These are phyloP conservation scores for Poeciliopsis infans DNA, from an alignment of 2,797 vertebrate genomes.

Conservation along the genomic window DNA sequence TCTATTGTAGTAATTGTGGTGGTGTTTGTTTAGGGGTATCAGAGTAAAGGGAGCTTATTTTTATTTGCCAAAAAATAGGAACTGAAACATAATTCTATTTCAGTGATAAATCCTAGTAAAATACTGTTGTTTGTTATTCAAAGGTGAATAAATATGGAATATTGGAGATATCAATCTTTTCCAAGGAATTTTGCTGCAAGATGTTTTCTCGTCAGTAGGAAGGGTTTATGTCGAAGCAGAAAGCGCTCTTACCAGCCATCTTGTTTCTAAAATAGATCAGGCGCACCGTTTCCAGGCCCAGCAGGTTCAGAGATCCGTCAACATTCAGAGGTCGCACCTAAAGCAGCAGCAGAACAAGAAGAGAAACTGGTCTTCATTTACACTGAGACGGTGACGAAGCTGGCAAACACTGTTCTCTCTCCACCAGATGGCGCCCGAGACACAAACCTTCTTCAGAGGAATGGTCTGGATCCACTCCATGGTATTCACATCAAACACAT, in stretches of 20 bases:
- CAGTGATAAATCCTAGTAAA: neutral
- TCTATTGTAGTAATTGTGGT: neutral
- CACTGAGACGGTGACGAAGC: neutral
- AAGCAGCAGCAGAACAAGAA: neutral
- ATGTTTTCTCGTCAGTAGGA: neutral
- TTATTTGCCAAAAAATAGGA: neutral
- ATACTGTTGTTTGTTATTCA: neutral
- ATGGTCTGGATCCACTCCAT: slow-evolving; percentile 99
- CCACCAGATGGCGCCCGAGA: slow-evolving; percentile 56
- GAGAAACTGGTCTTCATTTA: neutral
- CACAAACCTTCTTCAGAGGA: slow-evolving; percentile 93
- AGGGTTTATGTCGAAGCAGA: neutral
- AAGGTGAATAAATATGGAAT: neutral
- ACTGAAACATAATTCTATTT: neutral
- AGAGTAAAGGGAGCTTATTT: neutral
- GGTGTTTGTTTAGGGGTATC: neutral
- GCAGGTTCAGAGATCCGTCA: slow-evolving; percentile 95
- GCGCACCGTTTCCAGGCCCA: slow-evolving; percentile 93
- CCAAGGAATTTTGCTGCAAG: neutral
- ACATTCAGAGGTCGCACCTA: slow-evolving; percentile 95
- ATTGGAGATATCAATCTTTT: neutral
- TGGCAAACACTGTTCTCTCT: neutral
- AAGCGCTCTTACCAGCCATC: slow-evolving; percentile 88
- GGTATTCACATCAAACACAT: slow-evolving; percentile 96
- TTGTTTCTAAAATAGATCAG: slow-evolving; percentile 99